A percentile compares a stretch with the other conserved stretches of the same genome.
Conservation (phyloP, 2,888 invertebrate genomes). For the Sinodicranocentrus sp. region DNA sequence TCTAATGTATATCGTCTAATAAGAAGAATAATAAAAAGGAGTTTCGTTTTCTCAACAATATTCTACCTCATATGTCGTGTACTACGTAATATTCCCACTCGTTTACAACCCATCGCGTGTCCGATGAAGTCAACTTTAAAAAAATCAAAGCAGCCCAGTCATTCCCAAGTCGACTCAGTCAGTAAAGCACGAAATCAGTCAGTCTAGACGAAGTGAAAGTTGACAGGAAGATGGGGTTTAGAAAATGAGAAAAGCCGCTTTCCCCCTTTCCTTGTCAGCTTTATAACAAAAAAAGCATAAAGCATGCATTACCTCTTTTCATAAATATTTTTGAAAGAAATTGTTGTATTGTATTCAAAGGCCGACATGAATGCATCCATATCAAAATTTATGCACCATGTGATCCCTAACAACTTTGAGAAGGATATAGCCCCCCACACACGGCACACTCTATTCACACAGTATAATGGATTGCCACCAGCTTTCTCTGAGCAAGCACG, state of each 20-base stretch:
- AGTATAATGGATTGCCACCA: too few species aligned
- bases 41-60: neutral
- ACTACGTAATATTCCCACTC: too few species aligned
- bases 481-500: too few species aligned
- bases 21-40: slow-evolving; percentile 26
- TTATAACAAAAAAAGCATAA: slow-evolving; percentile 2
- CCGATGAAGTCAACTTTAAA: too few species aligned
- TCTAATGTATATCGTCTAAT: neutral
- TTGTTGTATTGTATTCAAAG: slow-evolving; percentile 2
- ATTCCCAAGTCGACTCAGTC: neutral
- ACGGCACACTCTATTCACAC: too few species aligned
- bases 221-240: slow-evolving; percentile 13
- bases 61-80: neutral
- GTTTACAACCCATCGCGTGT: too few species aligned
- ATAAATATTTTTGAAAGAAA: neutral
- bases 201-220: neutral
- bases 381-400: slow-evolving; percentile 1
- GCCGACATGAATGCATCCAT: neutral
- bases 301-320: neutral
- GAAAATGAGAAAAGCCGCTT: slow-evolving; percentile 1
- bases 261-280: slow-evolving; percentile 7
- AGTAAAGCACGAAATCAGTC: neutral
- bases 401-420: slow-evolving; percentile 1
- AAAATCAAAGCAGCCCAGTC: slow-evolving; percentile 34
- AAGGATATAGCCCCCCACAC: neutral